phyloP scores from a whole-genome alignment of 2,888 invertebrate genomes.

The Atherix ibis region DNA sequence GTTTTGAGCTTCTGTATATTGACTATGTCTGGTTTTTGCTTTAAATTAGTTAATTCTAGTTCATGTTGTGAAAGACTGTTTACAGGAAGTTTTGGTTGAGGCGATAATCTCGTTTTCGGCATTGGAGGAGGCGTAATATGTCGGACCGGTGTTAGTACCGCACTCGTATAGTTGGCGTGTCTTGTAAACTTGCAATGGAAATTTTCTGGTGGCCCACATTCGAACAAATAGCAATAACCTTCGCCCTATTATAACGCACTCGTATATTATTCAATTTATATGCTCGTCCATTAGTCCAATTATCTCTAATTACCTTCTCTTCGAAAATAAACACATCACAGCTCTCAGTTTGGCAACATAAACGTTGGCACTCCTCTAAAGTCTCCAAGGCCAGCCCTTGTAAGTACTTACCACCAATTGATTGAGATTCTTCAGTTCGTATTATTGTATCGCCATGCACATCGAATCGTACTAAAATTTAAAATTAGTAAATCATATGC shows the following conservation, averaged over 20 bases:
- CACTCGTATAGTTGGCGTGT: conserved; percentile 78
- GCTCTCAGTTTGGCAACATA: conserved; percentile 72
- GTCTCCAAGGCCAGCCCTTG: conserved; percentile 71
- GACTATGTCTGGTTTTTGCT: conserved; percentile 22
- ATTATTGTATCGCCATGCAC: conserved; percentile 81
- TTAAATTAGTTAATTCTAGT: conserved; percentile 30
- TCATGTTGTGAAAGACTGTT: conserved; percentile 28
- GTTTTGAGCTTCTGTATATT: conserved; percentile 21
- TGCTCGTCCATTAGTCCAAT: too few relatives aligned
- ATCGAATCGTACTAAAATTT: conserved; percentile 42
- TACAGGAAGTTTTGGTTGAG: conserved; percentile 7
- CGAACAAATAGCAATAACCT: conserved; percentile 81
- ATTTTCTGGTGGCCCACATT: conserved; percentile 78
- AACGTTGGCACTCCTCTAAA: conserved; percentile 63
- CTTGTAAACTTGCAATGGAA: conserved; percentile 86
- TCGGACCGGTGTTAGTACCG: conserved; percentile 55
- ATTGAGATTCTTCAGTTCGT: conserved; percentile 73
- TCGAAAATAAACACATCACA: conserved; percentile 89
- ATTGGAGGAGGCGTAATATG: conserved; percentile 16
- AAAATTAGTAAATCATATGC: background rate
- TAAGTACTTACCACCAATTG: conserved; percentile 76
- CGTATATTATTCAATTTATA: background rate
- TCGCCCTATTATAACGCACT: conserved; percentile 21
- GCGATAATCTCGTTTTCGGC: conserved; percentile 13
- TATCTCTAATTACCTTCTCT: conserved; percentile 49